phyloP scores from a whole-genome alignment of 2,888 invertebrate species.

The Malachius bipustulatus region DNA sequence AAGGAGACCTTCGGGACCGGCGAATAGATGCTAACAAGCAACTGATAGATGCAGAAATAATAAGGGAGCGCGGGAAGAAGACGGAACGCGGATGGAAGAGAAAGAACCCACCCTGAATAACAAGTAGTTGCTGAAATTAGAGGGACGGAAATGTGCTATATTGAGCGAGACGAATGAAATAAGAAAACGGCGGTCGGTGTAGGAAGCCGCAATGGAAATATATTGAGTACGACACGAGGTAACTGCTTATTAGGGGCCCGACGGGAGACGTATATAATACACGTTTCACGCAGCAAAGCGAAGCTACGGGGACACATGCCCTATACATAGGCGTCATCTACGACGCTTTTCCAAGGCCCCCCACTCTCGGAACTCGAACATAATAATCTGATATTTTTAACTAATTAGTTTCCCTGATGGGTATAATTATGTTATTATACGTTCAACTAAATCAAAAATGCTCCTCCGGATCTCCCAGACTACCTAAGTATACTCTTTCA shows the following conservation, averaged over 20 bases:
- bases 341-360: no score
- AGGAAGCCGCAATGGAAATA: slow-evolving; percentile 19
- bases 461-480: no score
- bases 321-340: no score
- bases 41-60: slow-evolving; percentile 33
- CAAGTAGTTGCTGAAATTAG: slow-evolving; percentile 30
- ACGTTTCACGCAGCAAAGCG: no score
- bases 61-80: slow-evolving; percentile 25
- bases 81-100: slow-evolving; percentile 18
- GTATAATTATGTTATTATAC: no score
- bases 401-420: no score
- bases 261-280: slow-evolving; percentile 9
- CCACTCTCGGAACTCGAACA: no score
- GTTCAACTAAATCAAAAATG: no score
- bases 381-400: no score
- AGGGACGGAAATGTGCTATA: slow-evolving; percentile 27
- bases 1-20: slow-evolving; percentile 21
- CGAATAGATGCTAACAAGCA: slow-evolving; percentile 32
- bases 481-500: no score
- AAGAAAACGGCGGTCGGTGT: slow-evolving; percentile 22
- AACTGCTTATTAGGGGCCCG: slow-evolving; percentile 21
- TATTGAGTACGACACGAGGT: slow-evolving; percentile 15
- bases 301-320: no score
- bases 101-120: slow-evolving; percentile 28
- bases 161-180: slow-evolving; percentile 27